Base-by-base conservation (phyloP, 1,140 invertebrate genomes). In the Tachypleus tridentatus region DNA sequence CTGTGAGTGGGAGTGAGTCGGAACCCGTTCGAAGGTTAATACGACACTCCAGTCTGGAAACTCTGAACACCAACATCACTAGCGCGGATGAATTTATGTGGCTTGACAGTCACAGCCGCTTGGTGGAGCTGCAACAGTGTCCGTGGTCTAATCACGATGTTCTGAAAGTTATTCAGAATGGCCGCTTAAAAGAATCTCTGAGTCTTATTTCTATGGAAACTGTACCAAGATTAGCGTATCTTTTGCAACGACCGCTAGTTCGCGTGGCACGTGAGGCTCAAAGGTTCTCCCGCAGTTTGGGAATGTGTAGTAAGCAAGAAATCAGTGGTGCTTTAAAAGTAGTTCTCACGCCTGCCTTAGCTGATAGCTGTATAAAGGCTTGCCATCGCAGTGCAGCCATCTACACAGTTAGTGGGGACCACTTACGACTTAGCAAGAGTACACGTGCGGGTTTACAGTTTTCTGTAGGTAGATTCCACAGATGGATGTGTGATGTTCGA, bases 1-100 rank as follows among this genome's bases (percentile, higher is more conserved):
- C 88, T 68, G 80, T 90, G 59, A 91, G 88, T 70, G 86, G 86
- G 3, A 90, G 87, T 57, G 88, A 90, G 72, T 84, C 82, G 76
- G 81, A 57, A 83, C 76, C 72, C 70, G 77, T 77, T 7, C 69
- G 79, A 29, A 79, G 86, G 49, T 77, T 88, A 7, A 84, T 91
- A 73, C 80, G 89, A 4, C 89, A 93, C 74, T 91, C 89, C 0
- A 91, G 88, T 3, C 76, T 93, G 11, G 90, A 93, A 75, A 93
- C 90, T 2, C 87, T 93, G 54, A 91, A 91, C 76, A 93, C 90
- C 4, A 93, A 91, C 73, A 86, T 91, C n/a, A 93, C 89, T n/a
- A 67, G 57, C 57, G 90, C 90, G 5, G 90, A 94, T 72, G 91
- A 93, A 74, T 94, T 94, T 74, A 89, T 93, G 4, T 94, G 91